phyloP scores from a whole-genome alignment of 2,113 vertebrate species.

The Cercocebus atys region DNA sequence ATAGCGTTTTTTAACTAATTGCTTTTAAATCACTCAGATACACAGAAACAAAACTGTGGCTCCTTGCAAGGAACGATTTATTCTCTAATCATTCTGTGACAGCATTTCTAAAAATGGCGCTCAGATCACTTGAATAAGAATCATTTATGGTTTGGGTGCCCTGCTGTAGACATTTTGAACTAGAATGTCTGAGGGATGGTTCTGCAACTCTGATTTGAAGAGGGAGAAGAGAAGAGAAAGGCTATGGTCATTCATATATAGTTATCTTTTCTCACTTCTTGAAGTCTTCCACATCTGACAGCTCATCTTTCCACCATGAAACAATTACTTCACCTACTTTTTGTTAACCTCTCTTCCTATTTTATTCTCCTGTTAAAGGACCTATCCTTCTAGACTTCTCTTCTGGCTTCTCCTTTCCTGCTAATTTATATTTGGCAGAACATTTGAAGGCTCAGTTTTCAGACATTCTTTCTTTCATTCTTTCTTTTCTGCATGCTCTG shows the following conservation, averaged over 20 bases:
- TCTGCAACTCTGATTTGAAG: neutral
- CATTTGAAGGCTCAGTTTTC: neutral
- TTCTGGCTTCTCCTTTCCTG: neutral
- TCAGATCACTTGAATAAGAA: neutral
- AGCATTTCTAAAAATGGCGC: neutral
- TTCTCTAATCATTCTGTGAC: neutral
- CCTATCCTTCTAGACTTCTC: neutral
- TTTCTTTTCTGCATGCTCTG: neutral
- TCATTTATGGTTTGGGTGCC: neutral
- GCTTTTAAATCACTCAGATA: neutral
- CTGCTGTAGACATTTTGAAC: neutral
- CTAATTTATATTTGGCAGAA: neutral
- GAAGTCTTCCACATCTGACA: neutral
- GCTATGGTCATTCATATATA: neutral
- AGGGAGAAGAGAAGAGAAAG: neutral
- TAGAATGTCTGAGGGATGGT: neutral
- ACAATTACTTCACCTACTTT: neutral
- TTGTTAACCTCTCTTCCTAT: neutral
- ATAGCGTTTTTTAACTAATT: neutral
- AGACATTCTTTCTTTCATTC: neutral
- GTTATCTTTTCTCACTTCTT: neutral
- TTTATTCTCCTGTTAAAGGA: neutral
- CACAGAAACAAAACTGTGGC: neutral
- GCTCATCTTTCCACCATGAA: neutral
- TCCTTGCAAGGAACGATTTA: neutral